Base-by-base conservation (phyloP, 2,888 invertebrate genomes). In the Lysandra bellargus region DNA sequence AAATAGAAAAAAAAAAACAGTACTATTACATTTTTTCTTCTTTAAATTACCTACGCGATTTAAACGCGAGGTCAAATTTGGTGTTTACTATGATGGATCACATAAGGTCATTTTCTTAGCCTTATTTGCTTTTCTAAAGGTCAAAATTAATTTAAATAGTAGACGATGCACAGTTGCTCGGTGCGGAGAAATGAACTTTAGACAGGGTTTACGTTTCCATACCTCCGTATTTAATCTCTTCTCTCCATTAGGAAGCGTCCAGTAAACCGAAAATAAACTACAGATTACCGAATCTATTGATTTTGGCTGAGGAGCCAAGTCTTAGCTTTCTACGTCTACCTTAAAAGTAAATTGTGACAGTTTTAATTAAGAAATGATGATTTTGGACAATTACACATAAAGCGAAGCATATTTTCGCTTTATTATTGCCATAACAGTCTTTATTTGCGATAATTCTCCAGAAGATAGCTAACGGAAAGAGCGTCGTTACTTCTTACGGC, bases 391-490 rank as follows among this genome's bases (percentile, higher is more conserved):
- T 74, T 44, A 44, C 74, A 23, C 44, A 74, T 74, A 44, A 74
- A 74, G 44, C 44, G 44, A 74, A 44, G n/a, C 40, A 74, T 74
- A 44, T 74, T 40, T 44, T 9, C n/a, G 30, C 74, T 74, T 44
- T 74, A 74, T 74, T 74, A 40, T 44, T 74, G 44, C 44, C 5
- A 74, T 74, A 74, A 74, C 23, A 4, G 44, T 74, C 73, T 73
- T 44, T 69, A 69, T 69, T 74, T 74, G 74, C 44, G 74, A 40
- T 74, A 74, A 74, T 74, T 74, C 74, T 44, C 7, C 74, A n/a
- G 64, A 14, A 69, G 69, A 69, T 69, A 37, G 69, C 69, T 69
- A 69, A 69, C 33, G 69, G 69, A 69, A 69, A 74, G 74, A 74
- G 74, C 23, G 7, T 74, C 74, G 74, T 40, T 44, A 74, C 74